Conservation (phyloP, 2,888 invertebrate genomes). For the Caenorhabditis parvicauda region DNA sequence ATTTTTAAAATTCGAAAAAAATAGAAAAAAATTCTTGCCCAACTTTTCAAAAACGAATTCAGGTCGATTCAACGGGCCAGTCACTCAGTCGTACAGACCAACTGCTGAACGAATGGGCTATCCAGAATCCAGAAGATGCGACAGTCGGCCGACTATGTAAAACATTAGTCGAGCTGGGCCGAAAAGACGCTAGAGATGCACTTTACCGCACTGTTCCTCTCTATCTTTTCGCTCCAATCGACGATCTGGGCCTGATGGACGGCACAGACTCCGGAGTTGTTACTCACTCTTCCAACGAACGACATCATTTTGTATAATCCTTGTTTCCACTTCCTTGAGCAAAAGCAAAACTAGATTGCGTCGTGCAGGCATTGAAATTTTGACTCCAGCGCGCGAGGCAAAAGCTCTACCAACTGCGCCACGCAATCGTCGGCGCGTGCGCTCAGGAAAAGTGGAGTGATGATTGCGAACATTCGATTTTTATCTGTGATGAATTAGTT, state of each 20-base stretch:
- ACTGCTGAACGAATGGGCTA: slow-evolving; percentile 67
- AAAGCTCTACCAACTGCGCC: too few species aligned
- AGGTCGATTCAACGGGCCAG: slow-evolving; percentile 59
- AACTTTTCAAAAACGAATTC: too few species aligned
- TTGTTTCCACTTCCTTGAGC: too few species aligned
- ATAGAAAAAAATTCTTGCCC: not conserved
- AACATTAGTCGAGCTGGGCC: slow-evolving; percentile 70
- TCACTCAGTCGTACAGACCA: slow-evolving; percentile 64
- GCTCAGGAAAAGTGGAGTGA: too few species aligned
- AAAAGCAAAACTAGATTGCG: too few species aligned
- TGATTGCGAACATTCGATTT: too few species aligned
- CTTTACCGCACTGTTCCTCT: slow-evolving; percentile 69
- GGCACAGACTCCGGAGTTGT: slow-evolving; percentile 44
- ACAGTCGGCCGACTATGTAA: slow-evolving; percentile 69
- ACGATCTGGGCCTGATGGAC: slow-evolving; percentile 30
- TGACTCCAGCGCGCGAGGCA: too few species aligned
- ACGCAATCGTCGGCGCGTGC: too few species aligned
- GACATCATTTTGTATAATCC: too few species aligned
- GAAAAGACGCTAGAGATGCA: slow-evolving; percentile 69
- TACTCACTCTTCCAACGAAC: slow-evolving; percentile 24
- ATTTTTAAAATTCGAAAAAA: not conserved
- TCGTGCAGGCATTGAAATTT: too few species aligned
- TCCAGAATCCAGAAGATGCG: slow-evolving; percentile 61
- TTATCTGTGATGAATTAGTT: too few species aligned
- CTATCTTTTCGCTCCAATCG: slow-evolving; percentile 58